These are phyloP conservation scores for Cyprinodon brontotheroides DNA, from an alignment of 2,113 vertebrate species.

Conservation along the genomic window DNA sequence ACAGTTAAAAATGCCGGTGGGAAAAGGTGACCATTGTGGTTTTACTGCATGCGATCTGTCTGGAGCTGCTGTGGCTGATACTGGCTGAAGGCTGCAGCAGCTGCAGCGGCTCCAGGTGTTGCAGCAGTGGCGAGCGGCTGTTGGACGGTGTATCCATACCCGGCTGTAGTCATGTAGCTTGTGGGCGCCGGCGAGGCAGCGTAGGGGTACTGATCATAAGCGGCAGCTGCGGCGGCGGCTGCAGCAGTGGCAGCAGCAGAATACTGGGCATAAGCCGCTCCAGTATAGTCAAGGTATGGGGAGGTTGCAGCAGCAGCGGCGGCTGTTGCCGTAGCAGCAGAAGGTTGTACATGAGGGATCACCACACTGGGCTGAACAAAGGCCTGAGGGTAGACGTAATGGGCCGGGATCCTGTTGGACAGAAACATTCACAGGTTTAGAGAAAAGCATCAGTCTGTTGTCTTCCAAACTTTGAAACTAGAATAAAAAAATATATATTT, in stretches of 20 bases:
- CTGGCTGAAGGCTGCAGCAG: slow-evolving; percentile 88
- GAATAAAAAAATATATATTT: not conserved
- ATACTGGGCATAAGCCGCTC: slow-evolving; percentile 93
- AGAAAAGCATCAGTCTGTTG: slow-evolving; percentile 2
- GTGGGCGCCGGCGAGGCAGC: slow-evolving; percentile 90
- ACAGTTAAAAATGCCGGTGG: slow-evolving; percentile 43
- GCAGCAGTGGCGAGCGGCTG: slow-evolving; percentile 88
- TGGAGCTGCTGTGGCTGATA: slow-evolving; percentile 96
- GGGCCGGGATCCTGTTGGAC: slow-evolving; percentile 91
- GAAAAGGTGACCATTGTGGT: slow-evolving; percentile 21
- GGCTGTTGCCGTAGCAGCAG: slow-evolving; percentile 81
- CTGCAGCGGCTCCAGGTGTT: slow-evolving; percentile 82
- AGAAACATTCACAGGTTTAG: slow-evolving; percentile 57
- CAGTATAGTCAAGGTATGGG: slow-evolving; percentile 94
- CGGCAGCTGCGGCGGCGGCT: slow-evolving; percentile 75
- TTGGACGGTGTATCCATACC: slow-evolving; percentile 92
- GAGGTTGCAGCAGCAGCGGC: slow-evolving; percentile 82
- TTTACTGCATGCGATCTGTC: slow-evolving; percentile 89
- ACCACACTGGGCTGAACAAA: slow-evolving; percentile 94
- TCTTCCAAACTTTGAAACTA: slow-evolving; percentile 38
- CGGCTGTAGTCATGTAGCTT: slow-evolving; percentile 88
- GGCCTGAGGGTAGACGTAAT: slow-evolving; percentile 96
- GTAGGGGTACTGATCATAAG: slow-evolving; percentile 94
- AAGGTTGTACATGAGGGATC: slow-evolving; percentile 90
- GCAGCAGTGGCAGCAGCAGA: slow-evolving; percentile 83